A percentile compares a stretch with the other conserved stretches of the same genome.
phyloP scores from a whole-genome alignment of 2,797 vertebrate genomes.

The Poecilia wingei region DNA sequence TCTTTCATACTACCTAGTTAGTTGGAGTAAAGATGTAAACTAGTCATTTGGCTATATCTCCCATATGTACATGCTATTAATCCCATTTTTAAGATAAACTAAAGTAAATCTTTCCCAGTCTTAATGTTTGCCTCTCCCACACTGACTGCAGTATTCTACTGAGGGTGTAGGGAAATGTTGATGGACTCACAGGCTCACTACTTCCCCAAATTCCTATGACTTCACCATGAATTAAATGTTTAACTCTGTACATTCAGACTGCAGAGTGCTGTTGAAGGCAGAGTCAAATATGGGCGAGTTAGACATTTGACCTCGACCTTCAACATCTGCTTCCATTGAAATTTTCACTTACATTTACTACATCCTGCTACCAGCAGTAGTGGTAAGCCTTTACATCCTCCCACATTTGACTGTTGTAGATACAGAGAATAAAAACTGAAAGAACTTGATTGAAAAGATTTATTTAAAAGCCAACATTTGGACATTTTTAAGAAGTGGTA shows the following conservation, averaged over 20 bases:
- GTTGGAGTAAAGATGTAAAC: no score
- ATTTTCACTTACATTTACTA: not conserved
- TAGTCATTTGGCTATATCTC: no score
- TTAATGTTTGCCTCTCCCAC: not conserved
- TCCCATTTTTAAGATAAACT: not conserved
- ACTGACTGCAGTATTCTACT: not conserved
- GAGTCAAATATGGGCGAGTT: not conserved
- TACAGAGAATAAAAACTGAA: not conserved
- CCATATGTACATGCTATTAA: not conserved
- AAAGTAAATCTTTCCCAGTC: not conserved
- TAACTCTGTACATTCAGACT: not conserved
- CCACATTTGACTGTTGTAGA: not conserved
- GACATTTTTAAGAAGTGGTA: not conserved
- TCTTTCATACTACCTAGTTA: not conserved
- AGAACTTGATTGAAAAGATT: not conserved
- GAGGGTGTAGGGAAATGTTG: not conserved
- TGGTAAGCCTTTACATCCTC: not conserved
- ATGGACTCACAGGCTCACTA: not conserved
- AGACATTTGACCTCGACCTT: not conserved
- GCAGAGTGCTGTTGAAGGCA: not conserved
- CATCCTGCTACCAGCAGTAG: not conserved
- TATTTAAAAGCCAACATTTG: not conserved
- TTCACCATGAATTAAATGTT: not conserved
- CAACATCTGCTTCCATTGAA: not conserved
- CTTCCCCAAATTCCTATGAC: not conserved